These are phyloP conservation scores for Petrocephalus zakoni DNA, from an alignment of 2,113 vertebrate genomes.

Conservation along the genomic window DNA sequence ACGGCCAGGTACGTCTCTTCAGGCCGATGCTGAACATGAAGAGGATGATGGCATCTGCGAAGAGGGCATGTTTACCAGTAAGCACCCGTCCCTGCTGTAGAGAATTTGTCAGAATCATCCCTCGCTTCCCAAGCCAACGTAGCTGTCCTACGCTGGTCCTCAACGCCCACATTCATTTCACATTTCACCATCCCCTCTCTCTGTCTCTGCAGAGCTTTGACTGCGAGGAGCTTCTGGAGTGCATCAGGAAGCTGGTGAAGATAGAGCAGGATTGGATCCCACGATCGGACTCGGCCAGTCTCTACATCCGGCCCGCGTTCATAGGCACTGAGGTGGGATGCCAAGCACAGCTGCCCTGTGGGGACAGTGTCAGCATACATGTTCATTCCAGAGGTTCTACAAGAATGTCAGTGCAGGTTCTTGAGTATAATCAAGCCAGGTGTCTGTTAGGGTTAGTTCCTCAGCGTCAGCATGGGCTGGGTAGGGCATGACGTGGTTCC, in stretches of 20 bases:
- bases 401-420: background rate
- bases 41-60: slow-evolving; percentile 72
- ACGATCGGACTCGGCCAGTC: slow-evolving; percentile 61
- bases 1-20: slow-evolving; percentile 76
- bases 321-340: slow-evolving; percentile 73
- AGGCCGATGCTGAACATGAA: slow-evolving; percentile 80
- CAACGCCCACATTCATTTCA: background rate
- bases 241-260: slow-evolving; percentile 74
- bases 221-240: slow-evolving; percentile 72
- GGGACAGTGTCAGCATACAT: background rate
- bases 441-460: background rate
- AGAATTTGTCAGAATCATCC: background rate
- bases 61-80: slow-evolving; percentile 75
- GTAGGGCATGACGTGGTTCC: background rate
- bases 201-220: slow-evolving; percentile 68
- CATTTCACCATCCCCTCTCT: background rate
- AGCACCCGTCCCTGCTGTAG: slow-evolving; percentile 23
- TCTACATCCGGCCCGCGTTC: slow-evolving; percentile 82
- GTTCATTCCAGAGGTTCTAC: background rate
- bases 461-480: background rate
- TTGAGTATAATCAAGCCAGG: background rate
- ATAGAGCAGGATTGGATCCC: slow-evolving; percentile 86
- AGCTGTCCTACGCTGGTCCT: background rate
- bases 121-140: background rate
- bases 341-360: background rate